Conservation (phyloP, 2,797 vertebrate species). For the Gallinago stenura region DNA sequence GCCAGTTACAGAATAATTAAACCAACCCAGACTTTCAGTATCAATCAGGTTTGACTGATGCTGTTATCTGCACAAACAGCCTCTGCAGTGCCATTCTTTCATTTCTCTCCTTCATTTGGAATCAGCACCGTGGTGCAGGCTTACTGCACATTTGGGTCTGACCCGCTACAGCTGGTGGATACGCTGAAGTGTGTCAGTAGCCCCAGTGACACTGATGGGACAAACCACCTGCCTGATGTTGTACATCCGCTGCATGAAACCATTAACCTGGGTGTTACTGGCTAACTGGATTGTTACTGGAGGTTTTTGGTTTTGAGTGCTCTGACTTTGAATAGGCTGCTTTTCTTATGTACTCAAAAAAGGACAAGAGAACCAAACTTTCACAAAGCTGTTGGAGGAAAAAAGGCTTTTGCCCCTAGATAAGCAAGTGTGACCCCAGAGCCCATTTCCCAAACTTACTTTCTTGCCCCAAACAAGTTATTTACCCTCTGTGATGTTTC, state of each 20-base stretch:
- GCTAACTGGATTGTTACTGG: background rate
- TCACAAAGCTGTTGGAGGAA: background rate
- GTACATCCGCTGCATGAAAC: background rate
- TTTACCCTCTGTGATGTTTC: background rate
- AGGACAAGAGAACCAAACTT: background rate
- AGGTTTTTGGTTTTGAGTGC: background rate
- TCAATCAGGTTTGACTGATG: background rate
- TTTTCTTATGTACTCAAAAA: background rate
- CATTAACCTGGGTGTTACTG: background rate
- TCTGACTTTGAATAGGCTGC: background rate
- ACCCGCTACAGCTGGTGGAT: background rate
- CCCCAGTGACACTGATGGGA: background rate
- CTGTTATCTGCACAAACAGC: background rate
- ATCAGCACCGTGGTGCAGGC: background rate
- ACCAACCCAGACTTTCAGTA: background rate
- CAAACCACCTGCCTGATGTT: background rate
- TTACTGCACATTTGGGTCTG: background rate
- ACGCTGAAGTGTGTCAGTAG: rapidly evolving
- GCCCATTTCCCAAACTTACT: background rate
- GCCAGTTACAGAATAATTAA: background rate
- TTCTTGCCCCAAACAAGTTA: background rate
- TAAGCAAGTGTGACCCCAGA: background rate
- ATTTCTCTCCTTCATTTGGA: background rate
- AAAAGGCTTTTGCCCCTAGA: background rate
- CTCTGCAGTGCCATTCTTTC: background rate